phyloP scores from a whole-genome alignment of 2,113 vertebrate species.

The Muscicapa adusta region DNA sequence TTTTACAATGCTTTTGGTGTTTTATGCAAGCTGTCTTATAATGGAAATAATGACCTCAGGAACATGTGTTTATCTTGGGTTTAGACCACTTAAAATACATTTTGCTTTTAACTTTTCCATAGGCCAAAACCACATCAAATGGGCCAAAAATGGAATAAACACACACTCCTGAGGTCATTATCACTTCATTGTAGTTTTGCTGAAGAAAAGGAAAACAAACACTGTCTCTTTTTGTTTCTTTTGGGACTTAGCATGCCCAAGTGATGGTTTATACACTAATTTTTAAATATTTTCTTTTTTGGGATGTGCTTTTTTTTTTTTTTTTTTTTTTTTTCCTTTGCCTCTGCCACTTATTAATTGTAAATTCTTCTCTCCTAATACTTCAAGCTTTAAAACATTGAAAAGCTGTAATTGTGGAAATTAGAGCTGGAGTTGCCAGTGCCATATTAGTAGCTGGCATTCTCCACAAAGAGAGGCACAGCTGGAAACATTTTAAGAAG shows the following conservation, averaged over 20 bases:
- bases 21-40: constrained; percentile 68
- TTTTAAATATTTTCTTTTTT: constrained; percentile 39
- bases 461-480: not conserved
- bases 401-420: not conserved
- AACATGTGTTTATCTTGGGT: constrained; percentile 68
- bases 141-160: constrained; percentile 63
- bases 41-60: constrained; percentile 71
- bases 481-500: not conserved
- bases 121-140: constrained; percentile 70
- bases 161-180: constrained; percentile 64
- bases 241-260: constrained; percentile 4
- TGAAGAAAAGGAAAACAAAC: constrained; percentile 61
- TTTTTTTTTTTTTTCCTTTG: not conserved
- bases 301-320: not conserved
- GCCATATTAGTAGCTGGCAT: not conserved
- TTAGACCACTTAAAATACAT: constrained; percentile 70
- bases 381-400: not conserved
- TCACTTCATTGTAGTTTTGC: constrained; percentile 64
- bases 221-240: constrained; percentile 46
- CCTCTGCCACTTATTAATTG: constrained; percentile 7
- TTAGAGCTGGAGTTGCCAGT: not conserved
- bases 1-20: constrained; percentile 70
- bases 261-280: constrained; percentile 15
- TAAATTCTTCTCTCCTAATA: constrained; percentile 26
- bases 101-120: constrained; percentile 65